A percentile compares a stretch with the other conserved stretches of the same genome.
These are phyloP conservation scores for Pseudachorutes palmiensis DNA, from an alignment of 1,140 invertebrate genomes.

Conservation along the genomic window DNA sequence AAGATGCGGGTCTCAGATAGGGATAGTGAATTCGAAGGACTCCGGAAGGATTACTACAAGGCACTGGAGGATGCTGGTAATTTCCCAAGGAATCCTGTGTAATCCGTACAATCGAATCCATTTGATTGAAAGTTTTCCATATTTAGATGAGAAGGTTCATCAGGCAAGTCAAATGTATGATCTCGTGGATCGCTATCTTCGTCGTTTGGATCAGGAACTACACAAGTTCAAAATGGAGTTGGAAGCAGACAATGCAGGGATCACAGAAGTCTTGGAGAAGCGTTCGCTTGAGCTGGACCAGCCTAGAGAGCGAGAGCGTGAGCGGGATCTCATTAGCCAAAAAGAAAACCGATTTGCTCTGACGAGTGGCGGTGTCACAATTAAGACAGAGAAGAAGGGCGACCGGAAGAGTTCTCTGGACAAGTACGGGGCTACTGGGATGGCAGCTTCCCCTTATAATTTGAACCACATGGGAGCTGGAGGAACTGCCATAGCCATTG, in stretches of 20 bases:
- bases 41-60: conserved; percentile 84
- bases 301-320: conserved; percentile 40
- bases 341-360: conserved; percentile 55
- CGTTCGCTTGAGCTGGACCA: conserved; percentile 68
- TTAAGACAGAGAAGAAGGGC: conserved; percentile 36
- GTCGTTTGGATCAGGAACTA: conserved; percentile 85
- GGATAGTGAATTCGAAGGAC: conserved; percentile 73
- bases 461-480: conserved; percentile 64
- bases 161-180: conserved; percentile 91
- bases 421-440: conserved; percentile 19
- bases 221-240: conserved; percentile 98
- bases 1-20: conserved; percentile 69
- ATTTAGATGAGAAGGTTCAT: conserved; percentile 63
- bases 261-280: conserved; percentile 92
- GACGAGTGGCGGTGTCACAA: conserved; percentile 14
- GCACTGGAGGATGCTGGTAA: conserved; percentile 83
- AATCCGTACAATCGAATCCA: background rate
- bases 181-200: conserved; percentile 82
- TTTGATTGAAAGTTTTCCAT: conserved; percentile 11
- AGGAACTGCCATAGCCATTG: conserved; percentile 83
- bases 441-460: conserved; percentile 49
- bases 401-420: conserved; percentile 34
- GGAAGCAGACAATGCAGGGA: conserved; percentile 95
- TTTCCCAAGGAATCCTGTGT: background rate
- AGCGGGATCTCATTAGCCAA: conserved; percentile 44